Evolutionary conservation across 2,888 invertebrate species (phyloP), one percentile per base, ranked within the genome.

Genomic region (Autographa pulchrina): DNA sequence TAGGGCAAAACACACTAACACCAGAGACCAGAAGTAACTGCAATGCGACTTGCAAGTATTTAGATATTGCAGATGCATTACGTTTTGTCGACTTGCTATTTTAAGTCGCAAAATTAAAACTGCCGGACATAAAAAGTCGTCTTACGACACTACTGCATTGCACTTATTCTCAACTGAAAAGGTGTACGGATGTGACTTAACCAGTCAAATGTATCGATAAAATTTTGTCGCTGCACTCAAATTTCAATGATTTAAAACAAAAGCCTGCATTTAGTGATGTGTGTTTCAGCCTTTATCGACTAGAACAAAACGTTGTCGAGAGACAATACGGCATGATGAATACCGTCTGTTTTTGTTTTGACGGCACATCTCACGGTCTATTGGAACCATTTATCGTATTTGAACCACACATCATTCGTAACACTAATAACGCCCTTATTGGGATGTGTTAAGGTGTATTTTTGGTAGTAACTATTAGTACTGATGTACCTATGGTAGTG

Each of bases 301-400:
- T n/a, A 43, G 31, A 11, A 59, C 65, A 65, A 65, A 59, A 59
- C 65, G 43, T 9, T 48, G 31, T 48, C n/a, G 32, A 20, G 18
- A 3, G 43, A 65, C 65, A 59, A 65, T 32, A 58, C 48, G 1
- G 18, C 31, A 31, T 48, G 59, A 65, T 65, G 48, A 59, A 65
- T 65, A 43, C 41, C 25, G 58, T 65, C 32, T 32, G 20, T 8
- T n/a, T 31, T 65, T 65, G 43, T 59, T 32, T 59, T 32, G 59
- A 59, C 32, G 48, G 48, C 48, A 7, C 3, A 32, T 16, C 32
- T 32, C 59, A 32, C 43, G 56, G 25, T 20, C 56, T 6, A 16
- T 32, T 16, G 16, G 59, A 32, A 32, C 32, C 32, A 38, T 38
- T 48, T 48, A 48, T 8, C 48, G 48, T 48, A 16, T 43, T 14